A percentile compares a stretch with the other conserved stretches of the same genome.
phyloP scores from a whole-genome alignment of 1,140 invertebrate species.

The Drosophila fuyamai region DNA sequence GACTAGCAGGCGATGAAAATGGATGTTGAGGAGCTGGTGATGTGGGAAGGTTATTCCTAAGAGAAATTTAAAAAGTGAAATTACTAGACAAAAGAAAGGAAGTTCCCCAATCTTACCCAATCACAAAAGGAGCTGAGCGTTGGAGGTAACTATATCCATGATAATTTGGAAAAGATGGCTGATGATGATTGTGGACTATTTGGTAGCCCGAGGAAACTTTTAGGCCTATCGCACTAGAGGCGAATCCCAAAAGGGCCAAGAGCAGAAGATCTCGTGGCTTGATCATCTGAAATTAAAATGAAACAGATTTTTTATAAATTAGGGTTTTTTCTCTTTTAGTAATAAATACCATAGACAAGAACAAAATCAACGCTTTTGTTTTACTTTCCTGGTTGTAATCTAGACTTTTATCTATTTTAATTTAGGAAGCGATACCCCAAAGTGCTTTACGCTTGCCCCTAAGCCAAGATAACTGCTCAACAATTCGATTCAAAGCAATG shows the following conservation, averaged over 20 bases:
- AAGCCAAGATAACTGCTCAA: background rate
- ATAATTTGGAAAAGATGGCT: constrained; percentile 18
- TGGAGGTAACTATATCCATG: constrained; percentile 58
- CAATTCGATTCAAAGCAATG: background rate
- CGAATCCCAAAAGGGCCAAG: constrained; percentile 43
- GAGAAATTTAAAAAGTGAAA: background rate
- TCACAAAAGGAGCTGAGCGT: constrained; percentile 33
- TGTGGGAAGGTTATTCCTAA: constrained; percentile 65
- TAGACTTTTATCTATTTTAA: too few relatives aligned
- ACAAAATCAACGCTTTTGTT: too few relatives aligned
- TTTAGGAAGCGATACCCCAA: too few relatives aligned
- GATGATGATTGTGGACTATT: constrained; percentile 69
- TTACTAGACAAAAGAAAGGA: too few relatives aligned
- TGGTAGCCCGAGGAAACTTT: constrained; percentile 78
- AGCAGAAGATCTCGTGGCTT: constrained; percentile 37
- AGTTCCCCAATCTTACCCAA: constrained; percentile 32
- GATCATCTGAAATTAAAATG: constrained; percentile 35
- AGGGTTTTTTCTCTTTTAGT: too few relatives aligned
- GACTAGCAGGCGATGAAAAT: constrained; percentile 37
- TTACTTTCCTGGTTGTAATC: too few relatives aligned
- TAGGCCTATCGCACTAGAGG: constrained; percentile 19
- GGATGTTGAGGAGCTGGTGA: constrained; percentile 67
- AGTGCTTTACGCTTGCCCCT: too few relatives aligned
- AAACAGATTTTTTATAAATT: background rate
- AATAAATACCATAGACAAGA: too few relatives aligned